Percentiles rank a stretch among this genome's conserved stretches.
Evolutionary conservation across 2,797 vertebrate genomes (phyloP).

Genomic region (Botia kubotai): DNA sequence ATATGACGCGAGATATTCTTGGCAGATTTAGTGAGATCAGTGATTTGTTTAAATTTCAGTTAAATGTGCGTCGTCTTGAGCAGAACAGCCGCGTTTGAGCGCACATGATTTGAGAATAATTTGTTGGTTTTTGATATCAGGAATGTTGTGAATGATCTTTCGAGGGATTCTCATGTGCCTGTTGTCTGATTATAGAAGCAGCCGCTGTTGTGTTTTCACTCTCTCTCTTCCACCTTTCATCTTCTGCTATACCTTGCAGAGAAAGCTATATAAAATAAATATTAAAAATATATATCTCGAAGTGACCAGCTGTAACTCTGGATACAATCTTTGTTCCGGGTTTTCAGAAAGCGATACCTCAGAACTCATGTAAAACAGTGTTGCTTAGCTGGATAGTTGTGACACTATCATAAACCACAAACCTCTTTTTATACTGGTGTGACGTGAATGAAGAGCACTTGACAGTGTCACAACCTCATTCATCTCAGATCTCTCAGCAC

Average conservation of each 20-base stretch:
- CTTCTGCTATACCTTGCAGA: conserved; percentile 64
- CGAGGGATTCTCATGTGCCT: conserved; percentile 81
- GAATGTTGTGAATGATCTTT: conserved; percentile 45
- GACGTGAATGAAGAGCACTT: conserved; percentile 72
- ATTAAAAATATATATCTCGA: conserved; percentile 52
- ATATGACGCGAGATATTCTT: neutral
- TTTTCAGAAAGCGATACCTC: conserved; percentile 91
- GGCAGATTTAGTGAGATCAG: neutral
- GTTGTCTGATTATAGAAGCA: conserved; percentile 77
- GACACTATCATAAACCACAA: conserved; percentile 66
- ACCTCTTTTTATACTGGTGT: conserved; percentile 70
- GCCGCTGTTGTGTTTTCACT: conserved; percentile 74
- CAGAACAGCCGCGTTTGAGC: neutral
- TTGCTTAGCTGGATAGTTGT: conserved; percentile 72
- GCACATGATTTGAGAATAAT: neutral
- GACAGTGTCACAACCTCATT: conserved; percentile 75
- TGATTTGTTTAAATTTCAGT: too few relatives aligned
- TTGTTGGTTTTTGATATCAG: conserved; percentile 49
- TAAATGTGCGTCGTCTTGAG: too few relatives aligned
- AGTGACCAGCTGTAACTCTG: conserved; percentile 77
- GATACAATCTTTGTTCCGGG: conserved; percentile 81
- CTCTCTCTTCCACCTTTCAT: conserved; percentile 37
- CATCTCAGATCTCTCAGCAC: conserved; percentile 62
- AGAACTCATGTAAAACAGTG: conserved; percentile 82
- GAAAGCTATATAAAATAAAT: conserved; percentile 44